Base-by-base conservation (phyloP, 2,888 invertebrate genomes). In the Macrosoma leucophasiata region DNA sequence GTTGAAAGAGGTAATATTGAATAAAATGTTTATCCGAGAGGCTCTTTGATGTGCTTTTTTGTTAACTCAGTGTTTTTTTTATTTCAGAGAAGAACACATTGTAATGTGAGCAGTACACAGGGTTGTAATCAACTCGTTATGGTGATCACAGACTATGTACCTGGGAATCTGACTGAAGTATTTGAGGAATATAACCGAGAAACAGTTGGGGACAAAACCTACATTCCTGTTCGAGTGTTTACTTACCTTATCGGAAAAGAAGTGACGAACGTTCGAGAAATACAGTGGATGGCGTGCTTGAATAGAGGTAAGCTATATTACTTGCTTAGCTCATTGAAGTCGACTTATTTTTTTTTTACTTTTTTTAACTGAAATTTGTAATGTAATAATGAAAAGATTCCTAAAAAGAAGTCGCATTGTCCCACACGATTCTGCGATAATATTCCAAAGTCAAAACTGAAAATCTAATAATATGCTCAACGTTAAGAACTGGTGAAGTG, bases 121-220 rank as follows among this genome's bases (percentile, higher is more conserved):
- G 87, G 91, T 17, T 98, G 98, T 65, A 98, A 98, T 77, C 96
- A 97, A 72, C 91, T 96, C 14, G 96, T 99, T 41, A 97, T 98
- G 97, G 79, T 98, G 36, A 90, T 98, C 43, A 98, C 98, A 0
- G 98, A 98, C 72, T 97, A 97, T 25, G 93, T 97, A 2, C 91
- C 96, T 0, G 92, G 93, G 28, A 95, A 94, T 65, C 87, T 94
- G 46, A 93, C 94, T 8, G 92, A 96, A 51, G 88, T 96, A 3
- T 96, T 97, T 58, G 87, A 91, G 42, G 79, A 87, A 46, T 90
- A 94, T 72, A 98, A 97, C 68, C 87, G 90, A 77, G 86, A 86
- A 32, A 75, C 84, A 41, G 90, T 91, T 43, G 89, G 85, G 10
- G 64, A 63, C 18, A 64, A 70, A 13, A 91, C 88, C 0, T 87